Base-by-base conservation (phyloP, 2,797 vertebrate genomes). In the Silurus lanzhouensis region DNA sequence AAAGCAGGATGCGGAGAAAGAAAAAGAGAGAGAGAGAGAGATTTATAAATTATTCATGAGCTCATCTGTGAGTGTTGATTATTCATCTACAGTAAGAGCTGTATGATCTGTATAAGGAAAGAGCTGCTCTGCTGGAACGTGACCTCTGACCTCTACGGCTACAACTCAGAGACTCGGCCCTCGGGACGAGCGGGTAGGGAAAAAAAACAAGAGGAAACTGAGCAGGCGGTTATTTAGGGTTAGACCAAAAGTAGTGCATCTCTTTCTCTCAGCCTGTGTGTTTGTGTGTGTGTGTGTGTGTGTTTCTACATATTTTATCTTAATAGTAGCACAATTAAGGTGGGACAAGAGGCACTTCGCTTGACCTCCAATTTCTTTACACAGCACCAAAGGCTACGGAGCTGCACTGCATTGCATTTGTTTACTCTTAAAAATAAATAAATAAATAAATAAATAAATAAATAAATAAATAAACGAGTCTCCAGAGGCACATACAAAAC, bases 11-110 rank as follows among this genome's bases (percentile, higher is more conserved):
- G 31, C 31, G 31, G 31, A 27, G 38, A 52, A 3, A 38, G 27
- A 61, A 44, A 44, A 70, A 63, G 46, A 7, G 46, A 72, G 38
- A 63, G 14, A 72, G 46, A 57, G 74, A 66, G 19, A 75, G 78
- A 78, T 67, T 84, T 63, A 90, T 90, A 85, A 90, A 91, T 91
- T 81, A 91, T 91, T 85, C 85, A 92, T 90, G 83, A 68, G 70
- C 83, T 76, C 88, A 78, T 86, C 84, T 88, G 27, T 83, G 71
- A 86, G 83, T 86, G 79, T 83, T 90, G 88, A 91, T 90, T 87
- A 92, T 91, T 88, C 87, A 67, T 85, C 84, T 83, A 52, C 85
- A 57, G 75, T 83, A 87, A 72, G 67, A 81, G 87, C 74, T 81
- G 25, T 75, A 83, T 86, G 88, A 90, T 90, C 86, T 90, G 89